Evolutionary conservation across 2,113 vertebrate species (phyloP), one percentile per base, ranked within the genome.

Genomic region (Bujurquina vittata): DNA sequence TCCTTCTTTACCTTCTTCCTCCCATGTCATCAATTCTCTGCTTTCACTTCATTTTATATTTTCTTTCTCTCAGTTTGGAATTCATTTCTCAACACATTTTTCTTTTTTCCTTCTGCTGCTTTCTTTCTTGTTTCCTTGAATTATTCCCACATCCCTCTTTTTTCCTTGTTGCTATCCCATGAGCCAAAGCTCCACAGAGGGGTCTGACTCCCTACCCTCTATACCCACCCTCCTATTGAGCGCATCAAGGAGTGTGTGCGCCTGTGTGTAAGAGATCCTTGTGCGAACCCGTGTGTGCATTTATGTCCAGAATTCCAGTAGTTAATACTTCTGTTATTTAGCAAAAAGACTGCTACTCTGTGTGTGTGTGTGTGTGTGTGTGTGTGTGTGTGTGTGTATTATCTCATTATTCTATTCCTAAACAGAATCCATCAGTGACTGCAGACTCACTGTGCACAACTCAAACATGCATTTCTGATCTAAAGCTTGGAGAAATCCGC

Each of bases 131-230:
- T 5, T 62, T 40, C 22, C 62, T 31, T 56, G 37, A 60, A 49
- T 75, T 40, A 0, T 17, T 23, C 55, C 7, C 26, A 20, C 37
- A 57, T 69, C 18, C 57, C 85, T 57, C 58, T 37, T 75, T 40
- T 78, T 22, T 26, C 22, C 35, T 46, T 11, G 57, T 75, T 79
- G 74, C 79, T 75, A 82, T 91, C 77, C 81, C 83, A 87, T 76
- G 84, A 90, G 91, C 75, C 86, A 86, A 79, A 75, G 62, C 85
- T 88, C 77, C 56, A 75, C 59, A 52, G 74, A 85, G 56, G 87
- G 76, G 65, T 22, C 63, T 26, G 18, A 52, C 61, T 77, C 80
- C 75, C 78, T 56, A 31, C 75, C 29, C 35, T 33, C 79, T 72
- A 40, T 35, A 57, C 69, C 57, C 35, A n/a, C 67, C 87, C 83